A percentile compares a stretch with the other conserved stretches of the same genome.
These are phyloP conservation scores for Lepidurus arcticus DNA, from an alignment of 1,140 invertebrate species.

Conservation along the genomic window DNA sequence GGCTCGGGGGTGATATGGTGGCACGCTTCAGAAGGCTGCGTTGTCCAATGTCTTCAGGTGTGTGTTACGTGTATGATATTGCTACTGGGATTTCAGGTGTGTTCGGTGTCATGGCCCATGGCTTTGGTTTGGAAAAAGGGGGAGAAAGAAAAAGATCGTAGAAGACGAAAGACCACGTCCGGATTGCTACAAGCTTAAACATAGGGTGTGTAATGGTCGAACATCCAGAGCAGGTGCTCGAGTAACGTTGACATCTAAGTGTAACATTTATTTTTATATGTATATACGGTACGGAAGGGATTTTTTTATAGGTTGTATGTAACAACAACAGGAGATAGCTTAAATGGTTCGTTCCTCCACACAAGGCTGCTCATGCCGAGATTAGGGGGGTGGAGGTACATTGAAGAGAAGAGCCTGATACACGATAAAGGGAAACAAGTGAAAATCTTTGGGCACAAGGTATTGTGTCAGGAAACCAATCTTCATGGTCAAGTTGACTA, in stretches of 20 bases:
- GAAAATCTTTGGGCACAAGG: not conserved
- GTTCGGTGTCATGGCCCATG: not conserved
- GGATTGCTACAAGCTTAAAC: not conserved
- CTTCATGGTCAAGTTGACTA: constrained; percentile 10
- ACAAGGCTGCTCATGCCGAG: not conserved
- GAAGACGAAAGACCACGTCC: not conserved
- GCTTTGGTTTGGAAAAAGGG: not conserved
- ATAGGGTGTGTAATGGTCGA: not conserved
- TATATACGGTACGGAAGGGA: not conserved
- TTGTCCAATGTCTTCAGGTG: constrained; percentile 8
- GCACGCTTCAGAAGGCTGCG: not conserved
- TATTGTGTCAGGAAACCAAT: not conserved
- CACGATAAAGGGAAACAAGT: not conserved
- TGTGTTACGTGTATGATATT: not conserved
- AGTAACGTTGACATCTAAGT: not conserved
- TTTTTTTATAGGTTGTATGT: not conserved
- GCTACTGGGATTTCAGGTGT: constrained; percentile 14
- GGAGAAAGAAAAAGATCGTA: not conserved
- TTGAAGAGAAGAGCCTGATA: not conserved
- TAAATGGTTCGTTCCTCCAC: constrained; percentile 1
- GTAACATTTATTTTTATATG: not conserved
- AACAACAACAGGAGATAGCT: not conserved
- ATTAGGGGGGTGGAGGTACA: not conserved
- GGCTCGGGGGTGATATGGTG: not conserved
- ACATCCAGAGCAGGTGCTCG: not conserved